Percentiles rank a stretch among this genome's conserved stretches.
Evolutionary conservation across 2,113 vertebrate species (phyloP).

Genomic region (Numida meleagris): DNA sequence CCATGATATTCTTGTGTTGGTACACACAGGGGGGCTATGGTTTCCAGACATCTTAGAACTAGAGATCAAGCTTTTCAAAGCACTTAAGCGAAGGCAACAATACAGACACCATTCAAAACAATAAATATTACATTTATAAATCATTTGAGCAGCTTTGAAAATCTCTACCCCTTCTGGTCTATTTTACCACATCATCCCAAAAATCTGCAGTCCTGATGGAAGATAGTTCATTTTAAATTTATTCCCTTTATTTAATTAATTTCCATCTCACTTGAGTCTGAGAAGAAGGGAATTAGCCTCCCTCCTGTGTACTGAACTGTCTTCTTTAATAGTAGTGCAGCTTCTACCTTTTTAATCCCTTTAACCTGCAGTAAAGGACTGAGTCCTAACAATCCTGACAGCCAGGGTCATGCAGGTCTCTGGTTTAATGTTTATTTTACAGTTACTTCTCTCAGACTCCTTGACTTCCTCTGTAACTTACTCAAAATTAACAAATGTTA

Average conservation of each 20-base stretch:
- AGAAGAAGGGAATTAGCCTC: neutral
- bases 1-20: neutral
- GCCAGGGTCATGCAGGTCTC: neutral
- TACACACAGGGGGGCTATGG: neutral
- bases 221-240: neutral
- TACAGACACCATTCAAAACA: neutral
- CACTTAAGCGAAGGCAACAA: neutral
- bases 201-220: neutral
- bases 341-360: conserved; percentile 18
- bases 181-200: neutral
- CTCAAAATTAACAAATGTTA: neutral
- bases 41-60: neutral
- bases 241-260: conserved; percentile 24
- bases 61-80: neutral
- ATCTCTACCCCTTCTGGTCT: neutral
- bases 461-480: neutral
- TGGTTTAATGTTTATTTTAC: neutral
- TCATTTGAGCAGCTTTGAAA: neutral
- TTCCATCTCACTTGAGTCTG: neutral
- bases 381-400: neutral
- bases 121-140: neutral
- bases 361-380: neutral
- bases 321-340: neutral
- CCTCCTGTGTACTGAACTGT: neutral
- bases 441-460: neutral